Evolutionary conservation across 2,888 invertebrate genomes (phyloP).

Genomic region (Tenthredo mesomela): DNA sequence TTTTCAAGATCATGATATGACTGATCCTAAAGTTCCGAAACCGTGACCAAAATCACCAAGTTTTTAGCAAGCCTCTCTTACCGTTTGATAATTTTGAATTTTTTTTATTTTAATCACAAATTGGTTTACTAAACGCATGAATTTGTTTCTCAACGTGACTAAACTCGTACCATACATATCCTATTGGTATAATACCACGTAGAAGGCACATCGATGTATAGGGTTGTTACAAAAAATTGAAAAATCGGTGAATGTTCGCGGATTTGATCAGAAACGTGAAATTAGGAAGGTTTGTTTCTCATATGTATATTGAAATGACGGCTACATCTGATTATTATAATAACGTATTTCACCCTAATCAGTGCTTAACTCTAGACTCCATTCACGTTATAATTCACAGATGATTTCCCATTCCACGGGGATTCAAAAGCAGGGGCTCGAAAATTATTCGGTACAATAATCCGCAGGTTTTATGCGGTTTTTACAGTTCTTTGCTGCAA

Average conservation of each 20-base stretch:
- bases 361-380: neutral
- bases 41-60: neutral
- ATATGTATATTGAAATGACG: neutral
- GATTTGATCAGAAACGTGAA: neutral
- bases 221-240: neutral
- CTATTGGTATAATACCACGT: neutral
- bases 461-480: neutral
- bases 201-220: neutral
- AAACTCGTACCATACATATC: neutral
- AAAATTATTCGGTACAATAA: neutral
- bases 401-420: neutral
- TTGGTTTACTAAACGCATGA: neutral
- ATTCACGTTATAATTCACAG: neutral
- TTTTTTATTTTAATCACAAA: neutral
- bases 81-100: neutral
- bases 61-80: neutral
- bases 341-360: neutral
- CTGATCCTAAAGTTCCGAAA: neutral
- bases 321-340: neutral
- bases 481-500: neutral
- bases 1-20: neutral
- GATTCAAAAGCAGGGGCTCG: neutral
- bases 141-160: neutral
- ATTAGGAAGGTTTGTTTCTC: neutral
- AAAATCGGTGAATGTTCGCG: neutral